Conservation (phyloP, 2,113 vertebrate species). For the Lepidothrix coronata region DNA sequence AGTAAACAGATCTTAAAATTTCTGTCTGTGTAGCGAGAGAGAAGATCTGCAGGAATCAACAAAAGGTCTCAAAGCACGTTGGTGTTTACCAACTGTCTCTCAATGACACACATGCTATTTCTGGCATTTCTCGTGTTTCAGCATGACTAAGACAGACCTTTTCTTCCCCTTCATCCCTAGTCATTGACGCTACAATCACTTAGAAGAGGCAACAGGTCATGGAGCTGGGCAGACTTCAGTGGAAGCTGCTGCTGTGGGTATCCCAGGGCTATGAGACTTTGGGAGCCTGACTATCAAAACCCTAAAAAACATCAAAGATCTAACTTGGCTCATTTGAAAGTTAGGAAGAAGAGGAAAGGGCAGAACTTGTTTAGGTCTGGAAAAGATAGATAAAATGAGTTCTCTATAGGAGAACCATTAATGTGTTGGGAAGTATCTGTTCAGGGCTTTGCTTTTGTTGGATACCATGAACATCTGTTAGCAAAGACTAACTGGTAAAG, state of each 20-base stretch:
- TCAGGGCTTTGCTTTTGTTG: not conserved
- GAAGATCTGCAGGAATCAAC: not conserved
- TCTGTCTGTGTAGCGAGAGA: not conserved
- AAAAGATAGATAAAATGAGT: not conserved
- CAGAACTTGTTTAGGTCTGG: not conserved
- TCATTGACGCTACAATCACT: not conserved
- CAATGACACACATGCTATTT: not conserved
- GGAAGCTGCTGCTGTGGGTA: not conserved
- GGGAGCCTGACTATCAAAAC: not conserved
- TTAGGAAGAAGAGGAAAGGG: not conserved
- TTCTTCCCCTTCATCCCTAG: not conserved
- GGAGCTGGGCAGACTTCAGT: not conserved
- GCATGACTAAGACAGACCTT: not conserved
- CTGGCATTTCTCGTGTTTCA: not conserved
- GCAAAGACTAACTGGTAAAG: not conserved
- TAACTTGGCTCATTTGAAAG: not conserved
- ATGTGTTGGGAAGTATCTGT: not conserved
- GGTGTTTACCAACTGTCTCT: not conserved
- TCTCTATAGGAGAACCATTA: not conserved
- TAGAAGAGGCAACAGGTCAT: not conserved
- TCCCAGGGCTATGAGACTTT: not conserved
- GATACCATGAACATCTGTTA: not conserved
- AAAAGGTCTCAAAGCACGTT: not conserved
- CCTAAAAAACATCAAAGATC: not conserved
- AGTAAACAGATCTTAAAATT: not conserved